phyloP scores from a whole-genome alignment of 2,888 invertebrate species.

The Thera britannica region DNA sequence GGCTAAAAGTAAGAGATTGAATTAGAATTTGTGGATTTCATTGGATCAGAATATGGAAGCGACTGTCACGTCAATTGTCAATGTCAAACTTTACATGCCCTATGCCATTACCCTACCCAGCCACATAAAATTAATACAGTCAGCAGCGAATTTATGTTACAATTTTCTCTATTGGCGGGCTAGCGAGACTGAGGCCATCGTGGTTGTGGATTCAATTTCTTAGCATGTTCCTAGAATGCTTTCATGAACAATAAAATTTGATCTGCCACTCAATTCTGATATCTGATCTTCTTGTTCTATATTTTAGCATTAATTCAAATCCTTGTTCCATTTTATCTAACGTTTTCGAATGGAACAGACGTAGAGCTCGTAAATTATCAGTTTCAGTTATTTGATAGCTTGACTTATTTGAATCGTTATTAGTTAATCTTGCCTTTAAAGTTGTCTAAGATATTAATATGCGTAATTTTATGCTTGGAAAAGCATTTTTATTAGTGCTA shows the following conservation, averaged over 20 bases:
- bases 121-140: not conserved
- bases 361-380: not conserved
- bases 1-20: no score
- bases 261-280: not conserved
- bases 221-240: not conserved
- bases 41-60: no score
- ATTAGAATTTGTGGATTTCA: no score
- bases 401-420: not conserved
- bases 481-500: conserved; percentile 16
- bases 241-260: not conserved
- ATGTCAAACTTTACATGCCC: no score
- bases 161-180: not conserved
- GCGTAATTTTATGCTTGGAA: conserved; percentile 2
- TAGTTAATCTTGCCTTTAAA: conserved; percentile 1
- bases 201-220: no score
- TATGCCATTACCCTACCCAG: no score
- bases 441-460: not conserved
- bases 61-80: no score
- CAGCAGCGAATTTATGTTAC: not conserved
- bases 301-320: not conserved
- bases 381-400: not conserved
- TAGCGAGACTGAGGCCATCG: no score
- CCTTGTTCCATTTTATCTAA: not conserved
- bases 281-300: not conserved
- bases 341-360: not conserved